phyloP scores from a whole-genome alignment of 2,797 vertebrate genomes.

The Melanotaenia boesemani region DNA sequence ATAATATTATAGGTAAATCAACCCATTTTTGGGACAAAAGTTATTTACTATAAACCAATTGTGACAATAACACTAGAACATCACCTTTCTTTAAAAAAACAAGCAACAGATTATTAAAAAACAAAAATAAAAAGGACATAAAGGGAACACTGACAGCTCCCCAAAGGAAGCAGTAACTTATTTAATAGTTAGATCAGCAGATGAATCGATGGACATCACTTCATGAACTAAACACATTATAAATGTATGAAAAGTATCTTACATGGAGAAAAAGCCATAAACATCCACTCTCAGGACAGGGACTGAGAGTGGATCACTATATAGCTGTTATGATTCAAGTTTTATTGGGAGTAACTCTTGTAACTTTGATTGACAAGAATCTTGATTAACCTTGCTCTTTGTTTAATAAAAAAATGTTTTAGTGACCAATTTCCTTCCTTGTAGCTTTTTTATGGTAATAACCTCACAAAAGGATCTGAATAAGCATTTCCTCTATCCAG shows the following conservation, averaged over 20 bases:
- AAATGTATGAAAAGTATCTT: not conserved
- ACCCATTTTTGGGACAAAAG: no score
- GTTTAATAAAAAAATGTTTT: slow-evolving; percentile 55
- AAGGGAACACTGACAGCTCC: no score
- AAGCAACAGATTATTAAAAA: no score
- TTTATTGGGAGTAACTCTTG: slow-evolving; percentile 65
- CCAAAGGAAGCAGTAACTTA: no score
- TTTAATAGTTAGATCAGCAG: not conserved
- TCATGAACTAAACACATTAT: not conserved
- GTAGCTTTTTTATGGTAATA: slow-evolving; percentile 8
- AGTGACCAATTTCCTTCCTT: slow-evolving; percentile 59
- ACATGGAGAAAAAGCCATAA: slow-evolving; percentile 1
- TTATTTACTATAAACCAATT: no score
- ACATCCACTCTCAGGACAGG: slow-evolving; percentile 1
- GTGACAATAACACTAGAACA: no score
- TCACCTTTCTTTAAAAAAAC: no score
- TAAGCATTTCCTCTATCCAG: no score
- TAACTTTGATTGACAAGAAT: slow-evolving; percentile 65
- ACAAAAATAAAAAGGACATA: no score
- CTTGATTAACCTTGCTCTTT: slow-evolving; percentile 52
- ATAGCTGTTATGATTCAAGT: slow-evolving; percentile 46
- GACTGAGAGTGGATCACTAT: slow-evolving; percentile 1
- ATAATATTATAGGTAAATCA: no score
- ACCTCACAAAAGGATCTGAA: not conserved
- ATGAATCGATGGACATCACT: not conserved